Conservation (phyloP, 2,113 vertebrate genomes). For the Phasianus colchicus region DNA sequence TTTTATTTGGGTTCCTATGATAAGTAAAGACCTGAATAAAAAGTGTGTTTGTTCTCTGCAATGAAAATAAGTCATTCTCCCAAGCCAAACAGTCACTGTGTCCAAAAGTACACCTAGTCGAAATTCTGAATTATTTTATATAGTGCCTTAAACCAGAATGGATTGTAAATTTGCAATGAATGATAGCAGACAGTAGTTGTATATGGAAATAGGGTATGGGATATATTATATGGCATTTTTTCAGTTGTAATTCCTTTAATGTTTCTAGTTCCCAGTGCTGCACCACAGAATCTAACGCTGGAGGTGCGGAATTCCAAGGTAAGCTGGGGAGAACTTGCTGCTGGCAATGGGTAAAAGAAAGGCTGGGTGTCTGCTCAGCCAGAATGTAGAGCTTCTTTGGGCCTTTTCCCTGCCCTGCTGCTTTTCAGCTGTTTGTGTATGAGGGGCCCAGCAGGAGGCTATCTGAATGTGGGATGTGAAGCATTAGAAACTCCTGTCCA, state of each 20-base stretch:
- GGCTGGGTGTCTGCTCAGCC: background rate
- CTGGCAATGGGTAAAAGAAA: background rate
- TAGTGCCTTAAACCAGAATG: background rate
- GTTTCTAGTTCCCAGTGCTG: slow-evolving; percentile 89
- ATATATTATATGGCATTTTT: background rate
- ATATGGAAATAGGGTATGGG: background rate
- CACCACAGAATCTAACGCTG: slow-evolving; percentile 93
- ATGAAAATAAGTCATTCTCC: background rate
- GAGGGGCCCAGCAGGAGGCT: background rate
- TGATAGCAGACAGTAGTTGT: background rate
- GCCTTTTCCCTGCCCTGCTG: background rate
- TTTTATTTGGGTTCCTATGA: background rate
- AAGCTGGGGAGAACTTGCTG: slow-evolving; percentile 38
- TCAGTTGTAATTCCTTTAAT: slow-evolving; percentile 25
- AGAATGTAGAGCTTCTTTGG: background rate
- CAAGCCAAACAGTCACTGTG: background rate
- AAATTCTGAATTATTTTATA: background rate
- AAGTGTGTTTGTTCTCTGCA: background rate
- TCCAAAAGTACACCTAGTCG: background rate
- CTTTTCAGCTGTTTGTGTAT: background rate
- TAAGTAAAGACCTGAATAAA: background rate
- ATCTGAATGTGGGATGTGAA: background rate
- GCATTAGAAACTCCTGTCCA: accelerated
- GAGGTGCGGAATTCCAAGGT: slow-evolving; percentile 99
- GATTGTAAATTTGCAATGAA: background rate